Evolutionary conservation across 2,888 invertebrate species (phyloP), one percentile per base, ranked within the genome.

Genomic region (Phania funesta): DNA sequence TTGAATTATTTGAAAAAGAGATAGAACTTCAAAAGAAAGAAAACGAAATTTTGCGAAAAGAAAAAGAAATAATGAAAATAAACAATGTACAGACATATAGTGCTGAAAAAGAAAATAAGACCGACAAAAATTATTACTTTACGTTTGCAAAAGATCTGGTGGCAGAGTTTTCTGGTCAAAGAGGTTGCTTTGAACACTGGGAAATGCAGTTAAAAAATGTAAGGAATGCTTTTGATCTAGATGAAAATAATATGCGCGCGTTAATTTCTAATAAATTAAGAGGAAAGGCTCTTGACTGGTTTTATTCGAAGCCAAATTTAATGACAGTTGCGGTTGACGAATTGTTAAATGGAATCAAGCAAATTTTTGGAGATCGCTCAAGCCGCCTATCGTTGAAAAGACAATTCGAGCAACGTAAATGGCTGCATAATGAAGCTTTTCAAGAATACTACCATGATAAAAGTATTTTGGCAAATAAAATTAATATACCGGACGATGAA

Each of bases 381-480:
- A 65, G 65, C 11, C 46, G 62, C 13, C 62, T 83, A 13, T 58
- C 46, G 9, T n/a, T 81, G 8, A 78, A 79, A 24, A 58, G 79
- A 13, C 56, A 68, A 8, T 77, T 83, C 29, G 81, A 84, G 35
- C 50, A 64, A 8, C 58, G 67, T 7, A 83, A 74, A 29, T 83
- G 83, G 84, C 24, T 32, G 9, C 22, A 8, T 8, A 58, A 26
- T 0, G 76, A 84, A 48, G 11, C 1, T 3, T 83, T 83, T 44
- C 20, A 52, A 1, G 58, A 71, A 18, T 82, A 82, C 32, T 81
- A 56, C 35, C 44, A 76, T 38, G 76, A 84, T 0, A 84, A 84
- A 60, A 16, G 74, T 18, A 32, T 50, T 22, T 48, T 84, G 52
- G 73, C 62, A 2, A 78, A 77, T n/a, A 56, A 50, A 22, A 60